Evolutionary conservation across 2,888 invertebrate species (phyloP), one percentile per base, ranked within the genome.

Genomic region (Ypsolopha scabrella): DNA sequence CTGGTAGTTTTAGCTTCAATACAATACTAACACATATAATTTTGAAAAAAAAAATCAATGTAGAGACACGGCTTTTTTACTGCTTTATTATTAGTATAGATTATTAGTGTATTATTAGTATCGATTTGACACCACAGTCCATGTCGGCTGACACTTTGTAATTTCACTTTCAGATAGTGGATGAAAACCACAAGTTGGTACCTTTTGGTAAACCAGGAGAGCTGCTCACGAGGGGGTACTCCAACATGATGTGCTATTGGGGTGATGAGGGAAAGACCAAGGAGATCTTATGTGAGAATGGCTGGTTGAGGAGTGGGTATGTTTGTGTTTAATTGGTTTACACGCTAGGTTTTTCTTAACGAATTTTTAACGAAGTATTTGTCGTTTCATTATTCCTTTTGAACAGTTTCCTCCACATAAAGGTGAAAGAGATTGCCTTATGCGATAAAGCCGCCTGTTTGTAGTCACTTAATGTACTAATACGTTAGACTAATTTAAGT

Each of bases 241-340:
- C 67, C 38, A 87, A 77, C 0, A 93, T 94, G 92, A 66, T 89
- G 41, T 88, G 89, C 1, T 95, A 95, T 70, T 94, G 91, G 90
- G 82, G 83, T 3, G 92, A 94, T 61, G 83, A 88, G 38, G 87
- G 87, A 46, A 91, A 89, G 66, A 94, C 94, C 0, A 77, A 70
- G 13, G 89, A 91, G 60, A 87, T 82, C 0, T 80, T 93, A 11
- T 87, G 87, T n/a, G 59, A 71, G 7, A 90, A 90, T 57, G 73
- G 89, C 14, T 95, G 94, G 94, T 82, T 93, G 45, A 89, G 86
- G 65, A 92, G 93, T 8, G 93, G 93, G 87, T 91, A 75, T 63
- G 53, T 51, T 24, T 47, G 2, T n/a, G n/a, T n/a, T n/a, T 3
- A 24, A 24, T 24, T 24, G 24, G 24, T 24, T 24, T 24, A 3